Evolutionary conservation across 2,888 invertebrate genomes (phyloP).

Genomic region (Phorcus lineatus): DNA sequence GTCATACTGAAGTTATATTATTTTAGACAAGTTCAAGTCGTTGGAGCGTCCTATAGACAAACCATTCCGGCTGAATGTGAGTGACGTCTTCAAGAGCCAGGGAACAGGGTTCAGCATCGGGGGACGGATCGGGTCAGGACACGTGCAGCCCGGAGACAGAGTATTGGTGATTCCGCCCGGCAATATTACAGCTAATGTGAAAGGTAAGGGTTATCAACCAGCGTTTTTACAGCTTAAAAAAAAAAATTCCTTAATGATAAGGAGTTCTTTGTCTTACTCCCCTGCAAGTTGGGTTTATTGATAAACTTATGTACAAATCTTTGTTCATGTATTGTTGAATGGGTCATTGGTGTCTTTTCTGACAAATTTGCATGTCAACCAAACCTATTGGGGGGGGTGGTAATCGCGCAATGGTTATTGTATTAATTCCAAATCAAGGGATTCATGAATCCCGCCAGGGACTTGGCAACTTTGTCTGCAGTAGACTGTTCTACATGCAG

Average conservation of each 20-base stretch:
- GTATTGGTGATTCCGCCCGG: slow-evolving; percentile 91
- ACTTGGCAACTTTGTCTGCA: too few relatives aligned
- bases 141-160: slow-evolving; percentile 89
- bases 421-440: too few relatives aligned
- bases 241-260: too few relatives aligned
- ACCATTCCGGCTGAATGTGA: slow-evolving; percentile 90
- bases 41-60: slow-evolving; percentile 91
- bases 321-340: not conserved
- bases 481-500: too few relatives aligned
- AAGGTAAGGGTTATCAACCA: slow-evolving; percentile 78
- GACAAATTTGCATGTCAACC: too few relatives aligned
- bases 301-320: not conserved
- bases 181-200: slow-evolving; percentile 88
- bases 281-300: not conserved
- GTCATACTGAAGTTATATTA: not conserved
- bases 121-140: slow-evolving; percentile 94
- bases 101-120: slow-evolving; percentile 93
- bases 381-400: too few relatives aligned
- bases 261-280: not conserved
- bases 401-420: too few relatives aligned
- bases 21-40: slow-evolving; percentile 77
- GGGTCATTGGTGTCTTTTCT: too few relatives aligned
- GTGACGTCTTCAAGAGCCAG: slow-evolving; percentile 93
- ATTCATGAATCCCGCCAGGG: too few relatives aligned
- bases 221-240: not conserved